phyloP scores from a whole-genome alignment of 2,113 vertebrate genomes.

The Trachemys scripta region DNA sequence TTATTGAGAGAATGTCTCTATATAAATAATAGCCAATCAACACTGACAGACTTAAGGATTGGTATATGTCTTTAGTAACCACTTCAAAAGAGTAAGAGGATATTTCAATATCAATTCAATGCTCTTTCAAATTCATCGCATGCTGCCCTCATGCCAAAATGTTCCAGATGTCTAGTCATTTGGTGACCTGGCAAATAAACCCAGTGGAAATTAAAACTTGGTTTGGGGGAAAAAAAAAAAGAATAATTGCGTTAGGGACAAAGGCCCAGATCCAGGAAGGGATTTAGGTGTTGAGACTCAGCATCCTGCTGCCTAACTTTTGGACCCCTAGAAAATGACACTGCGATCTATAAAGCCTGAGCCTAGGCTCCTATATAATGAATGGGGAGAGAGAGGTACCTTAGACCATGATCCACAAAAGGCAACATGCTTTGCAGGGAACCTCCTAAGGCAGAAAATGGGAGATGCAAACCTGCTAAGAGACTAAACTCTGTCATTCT shows the following conservation, averaged over 20 bases:
- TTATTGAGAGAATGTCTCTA: background rate
- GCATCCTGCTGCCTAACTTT: too few relatives aligned
- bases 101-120: background rate
- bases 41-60: background rate
- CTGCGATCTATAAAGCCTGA: too few relatives aligned
- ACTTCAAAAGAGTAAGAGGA: background rate
- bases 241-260: accelerated
- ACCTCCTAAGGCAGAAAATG: too few relatives aligned
- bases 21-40: background rate
- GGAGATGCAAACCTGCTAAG: too few relatives aligned
- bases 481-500: too few relatives aligned
- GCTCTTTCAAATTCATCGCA: background rate
- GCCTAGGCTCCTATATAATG: too few relatives aligned
- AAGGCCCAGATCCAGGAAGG: accelerated
- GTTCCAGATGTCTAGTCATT: background rate
- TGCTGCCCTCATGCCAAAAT: background rate
- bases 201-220: background rate
- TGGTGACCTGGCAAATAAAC: background rate
- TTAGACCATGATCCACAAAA: too few relatives aligned
- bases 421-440: too few relatives aligned
- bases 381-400: too few relatives aligned
- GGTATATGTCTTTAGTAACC: background rate
- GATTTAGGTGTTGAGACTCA: too few relatives aligned
- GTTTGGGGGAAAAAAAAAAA: background rate
- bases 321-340: too few relatives aligned